These are phyloP conservation scores for Onychorhynchus coronatus DNA, from an alignment of 2,113 vertebrate genomes.

Conservation along the genomic window DNA sequence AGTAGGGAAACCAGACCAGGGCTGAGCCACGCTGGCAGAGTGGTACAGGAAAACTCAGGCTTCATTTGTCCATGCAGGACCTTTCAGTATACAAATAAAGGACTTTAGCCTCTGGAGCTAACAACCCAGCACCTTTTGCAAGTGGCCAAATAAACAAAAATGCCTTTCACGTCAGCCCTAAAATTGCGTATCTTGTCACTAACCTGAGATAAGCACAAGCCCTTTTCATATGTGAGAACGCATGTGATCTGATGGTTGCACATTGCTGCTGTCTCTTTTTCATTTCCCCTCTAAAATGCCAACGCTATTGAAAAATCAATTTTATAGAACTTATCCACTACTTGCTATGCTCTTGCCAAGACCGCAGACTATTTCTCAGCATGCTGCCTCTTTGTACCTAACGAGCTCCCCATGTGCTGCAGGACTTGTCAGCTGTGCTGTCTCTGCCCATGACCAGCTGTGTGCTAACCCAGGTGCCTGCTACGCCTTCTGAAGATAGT, in stretches of 20 bases:
- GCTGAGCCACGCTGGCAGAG: background rate
- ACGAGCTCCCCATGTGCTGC: background rate
- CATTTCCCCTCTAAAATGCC: background rate
- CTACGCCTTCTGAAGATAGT: background rate
- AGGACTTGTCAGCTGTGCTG: background rate
- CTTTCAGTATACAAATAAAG: constrained; percentile 6
- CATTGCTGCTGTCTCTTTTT: background rate
- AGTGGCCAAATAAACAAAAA: constrained; percentile 5
- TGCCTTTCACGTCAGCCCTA: background rate
- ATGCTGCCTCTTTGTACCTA: background rate
- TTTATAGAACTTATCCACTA: background rate
- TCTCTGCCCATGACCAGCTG: background rate
- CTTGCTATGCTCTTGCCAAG: background rate
- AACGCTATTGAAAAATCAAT: constrained; percentile 18
- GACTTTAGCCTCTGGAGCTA: background rate
- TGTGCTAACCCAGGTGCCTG: background rate
- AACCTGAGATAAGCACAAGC: constrained; percentile 16
- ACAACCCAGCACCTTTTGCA: background rate
- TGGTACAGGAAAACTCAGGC: background rate
- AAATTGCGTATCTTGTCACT: background rate
- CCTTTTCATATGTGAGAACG: background rate
- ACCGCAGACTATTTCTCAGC: background rate
- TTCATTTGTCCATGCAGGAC: background rate
- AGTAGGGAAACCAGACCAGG: background rate
- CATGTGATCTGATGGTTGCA: background rate